Evolutionary conservation across 1,140 invertebrate species (phyloP).

Genomic region (Belonocnema kinseyi): DNA sequence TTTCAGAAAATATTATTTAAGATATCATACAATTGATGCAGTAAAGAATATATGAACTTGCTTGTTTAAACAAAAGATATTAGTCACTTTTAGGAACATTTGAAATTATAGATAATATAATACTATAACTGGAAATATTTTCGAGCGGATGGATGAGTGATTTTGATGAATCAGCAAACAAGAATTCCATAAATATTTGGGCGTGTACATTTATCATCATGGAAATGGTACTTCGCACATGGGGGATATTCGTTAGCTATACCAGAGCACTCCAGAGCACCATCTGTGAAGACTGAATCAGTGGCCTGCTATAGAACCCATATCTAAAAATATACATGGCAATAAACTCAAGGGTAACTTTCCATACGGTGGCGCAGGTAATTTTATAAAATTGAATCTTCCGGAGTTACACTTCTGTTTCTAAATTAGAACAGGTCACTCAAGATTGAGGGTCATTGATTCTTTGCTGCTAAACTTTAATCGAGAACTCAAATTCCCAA

Average conservation of each 20-base stretch:
- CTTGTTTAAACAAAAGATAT: no score
- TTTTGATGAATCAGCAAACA: conserved; percentile 48
- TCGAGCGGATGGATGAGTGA: conserved; percentile 45
- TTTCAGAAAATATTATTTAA: no score
- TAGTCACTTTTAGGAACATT: no score
- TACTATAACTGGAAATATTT: neutral
- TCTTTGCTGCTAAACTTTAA: neutral
- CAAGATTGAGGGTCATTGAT: neutral
- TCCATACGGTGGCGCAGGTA: conserved; percentile 33
- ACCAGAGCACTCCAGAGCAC: conserved; percentile 20
- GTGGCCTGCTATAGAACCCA: conserved; percentile 46
- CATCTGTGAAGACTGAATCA: conserved; percentile 40
- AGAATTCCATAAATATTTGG: conserved; percentile 62
- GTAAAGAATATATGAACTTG: no score
- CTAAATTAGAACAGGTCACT: neutral
- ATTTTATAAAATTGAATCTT: conserved; percentile 10
- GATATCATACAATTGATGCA: no score
- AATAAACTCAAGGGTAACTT: conserved; percentile 61
- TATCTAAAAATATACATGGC: conserved; percentile 60
- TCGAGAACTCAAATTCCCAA: neutral
- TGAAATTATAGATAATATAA: no score
- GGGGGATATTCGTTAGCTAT: conserved; percentile 32
- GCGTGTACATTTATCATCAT: conserved; percentile 60
- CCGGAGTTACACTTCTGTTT: neutral
- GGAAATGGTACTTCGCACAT: conserved; percentile 40